Base-by-base conservation (phyloP, 2,888 invertebrate genomes). In the Dynastes tityus region DNA sequence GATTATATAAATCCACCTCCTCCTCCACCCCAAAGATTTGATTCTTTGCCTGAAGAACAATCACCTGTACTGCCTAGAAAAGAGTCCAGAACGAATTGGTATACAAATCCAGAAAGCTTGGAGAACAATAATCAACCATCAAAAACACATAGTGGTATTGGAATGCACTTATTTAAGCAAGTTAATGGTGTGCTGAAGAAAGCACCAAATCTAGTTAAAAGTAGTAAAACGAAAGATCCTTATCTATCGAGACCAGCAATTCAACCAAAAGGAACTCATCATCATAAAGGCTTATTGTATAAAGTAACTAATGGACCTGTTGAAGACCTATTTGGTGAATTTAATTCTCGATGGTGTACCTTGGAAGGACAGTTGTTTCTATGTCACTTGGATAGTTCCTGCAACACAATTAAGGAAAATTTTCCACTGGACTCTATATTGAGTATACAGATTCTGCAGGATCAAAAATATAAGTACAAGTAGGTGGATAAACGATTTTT, bases 241-340 rank as follows among this genome's bases (percentile, higher is more conserved):
- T 84, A 86, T 61, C 88, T 93, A 53, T 90, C 91, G 74, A 87
- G 91, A 80, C 93, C 93, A 0, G 86, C 89, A 49, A 85, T 92
- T 32, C 90, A 86, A 16, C 84, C 90, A 22, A 87, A 87, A 67
- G 87, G 89, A 77, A 88, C 90, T 2, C 89, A 91, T 5, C 91
- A 91, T 80, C 93, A 92, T 82, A 91, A 91, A 83, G 94, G 94
- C 0, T 90, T 91, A 83, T 87, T 94, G 80, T 92, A 91, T 79
- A 90, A 91, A 83, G 89, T 91, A 55, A 90, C 90, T 3, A 90
- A 90, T 6, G 92, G 93, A 8, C 92, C 92, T 0, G 93, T 94
- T 1, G 94, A 94, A 82, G 94, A 94, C 81, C 89, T 94, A 77
- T 92, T 95, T 74, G 95, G 95, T 81, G 95, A 96, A 86, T 92